Percentiles rank a stretch among this genome's conserved stretches.
These are phyloP conservation scores for Ifrita kowaldi DNA, from an alignment of 2,113 vertebrate genomes.

Conservation along the genomic window DNA sequence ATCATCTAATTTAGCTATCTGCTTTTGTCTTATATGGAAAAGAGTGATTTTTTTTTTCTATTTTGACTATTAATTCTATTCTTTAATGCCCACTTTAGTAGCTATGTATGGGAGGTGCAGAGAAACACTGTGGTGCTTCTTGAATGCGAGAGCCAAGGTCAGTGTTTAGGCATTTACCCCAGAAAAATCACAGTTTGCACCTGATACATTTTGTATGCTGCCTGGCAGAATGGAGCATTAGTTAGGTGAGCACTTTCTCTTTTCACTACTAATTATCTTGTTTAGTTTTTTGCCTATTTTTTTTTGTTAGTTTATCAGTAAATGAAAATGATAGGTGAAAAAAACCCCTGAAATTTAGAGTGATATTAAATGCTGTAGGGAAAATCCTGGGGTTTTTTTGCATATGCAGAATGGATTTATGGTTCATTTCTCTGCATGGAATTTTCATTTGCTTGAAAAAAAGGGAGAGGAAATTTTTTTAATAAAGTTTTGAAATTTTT, in stretches of 20 bases:
- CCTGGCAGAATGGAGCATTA: background rate
- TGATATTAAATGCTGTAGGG: background rate
- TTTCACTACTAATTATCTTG: background rate
- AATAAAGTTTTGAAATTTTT: background rate
- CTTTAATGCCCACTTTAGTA: slow-evolving; percentile 28
- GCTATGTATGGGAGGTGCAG: background rate
- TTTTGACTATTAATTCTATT: slow-evolving; percentile 46
- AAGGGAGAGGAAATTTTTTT: background rate
- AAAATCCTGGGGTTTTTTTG: background rate
- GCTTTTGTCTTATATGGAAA: slow-evolving; percentile 70
- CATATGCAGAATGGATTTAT: background rate
- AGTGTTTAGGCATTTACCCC: background rate
- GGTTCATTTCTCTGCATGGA: background rate
- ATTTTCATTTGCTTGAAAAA: background rate
- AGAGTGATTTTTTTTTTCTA: slow-evolving; percentile 33
- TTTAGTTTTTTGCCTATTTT: background rate
- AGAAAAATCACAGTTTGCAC: background rate
- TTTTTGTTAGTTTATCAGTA: background rate
- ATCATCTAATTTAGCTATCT: slow-evolving; percentile 71
- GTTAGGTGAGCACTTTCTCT: background rate
- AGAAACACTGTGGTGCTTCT: background rate
- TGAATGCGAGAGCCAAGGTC: background rate
- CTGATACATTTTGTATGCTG: background rate
- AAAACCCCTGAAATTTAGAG: background rate
- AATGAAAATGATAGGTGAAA: background rate